Evolutionary conservation across 2,888 invertebrate species (phyloP), one percentile per base, ranked within the genome.

Genomic region (Deilephila elpenor): DNA sequence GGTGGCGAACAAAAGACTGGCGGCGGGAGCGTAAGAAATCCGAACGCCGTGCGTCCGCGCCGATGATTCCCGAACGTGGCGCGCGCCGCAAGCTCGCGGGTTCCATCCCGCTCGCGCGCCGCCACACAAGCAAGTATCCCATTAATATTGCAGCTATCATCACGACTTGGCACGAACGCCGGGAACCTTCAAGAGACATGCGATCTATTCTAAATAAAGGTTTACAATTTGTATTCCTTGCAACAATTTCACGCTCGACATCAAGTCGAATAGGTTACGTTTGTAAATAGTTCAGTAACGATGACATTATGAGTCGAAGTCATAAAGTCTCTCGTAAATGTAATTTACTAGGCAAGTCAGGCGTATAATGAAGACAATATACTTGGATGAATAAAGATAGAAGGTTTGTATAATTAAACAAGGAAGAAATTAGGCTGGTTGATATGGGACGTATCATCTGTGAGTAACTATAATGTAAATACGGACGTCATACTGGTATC

Each of bases 151-250:
- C 51, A 6, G 17, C 67, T 44, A 67, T 67, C 67, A 51, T 67
- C 51, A 67, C 25, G 67, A 67, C 67, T 67, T 67, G 67, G 67
- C 67, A 51, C 51, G 56, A 56, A 56, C 37, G 62, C 62, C 37
- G 32, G 34, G 44, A 51, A 51, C 67, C 51, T 51, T 67, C 44
- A 14, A 25, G n/a, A 25, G 17, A 34, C 64, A n/a, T 51, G 17
- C 67, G 25, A n/a, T 67, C 44, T 25, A 67, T 67, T 67, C 67
- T 67, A 67, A 67, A 67, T 51, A 44, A 44, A 67, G 25, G 25
- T 44, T 67, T 67, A 67, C 25, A 67, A 67, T 67, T 51, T 67
- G 51, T 29, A 67, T 67, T 67, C 67, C 67, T 67, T 67, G 51
- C 67, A 67, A 67, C 64, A 67, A 44, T 67, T 67, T 67, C 67